Evolutionary conservation across 1,140 invertebrate species (phyloP), one percentile per base, ranked within the genome.

Genomic region (Diuraphis noxia): DNA sequence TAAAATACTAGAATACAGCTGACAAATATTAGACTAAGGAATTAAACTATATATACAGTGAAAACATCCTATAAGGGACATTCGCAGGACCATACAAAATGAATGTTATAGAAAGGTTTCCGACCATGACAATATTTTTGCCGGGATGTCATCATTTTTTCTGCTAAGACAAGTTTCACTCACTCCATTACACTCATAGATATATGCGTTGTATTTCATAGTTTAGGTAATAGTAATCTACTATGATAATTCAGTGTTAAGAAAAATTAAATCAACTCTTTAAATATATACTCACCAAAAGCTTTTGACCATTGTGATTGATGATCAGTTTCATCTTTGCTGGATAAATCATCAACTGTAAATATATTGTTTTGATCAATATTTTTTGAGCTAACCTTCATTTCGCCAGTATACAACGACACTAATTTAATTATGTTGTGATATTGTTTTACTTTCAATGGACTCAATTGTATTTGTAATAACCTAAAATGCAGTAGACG

Each of bases 221-320:
- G 30, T n/a, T 13, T 72, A n/a, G n/a, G n/a, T n/a, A 6, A 72
- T 72, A 72, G 34, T 72, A 34, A 30, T 72, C 30, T n/a, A 72
- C 2, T 72, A 72, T 3, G 1, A 72, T 6, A 30, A n/a, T 72
- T n/a, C 13, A 72, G 56, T 13, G 17, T 17, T n/a, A n/a, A 36
- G 36, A 81, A 10, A 19, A 23, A 41, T 84, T 84, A 43, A 84
- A 43, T n/a, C 6, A 84, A 43, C 10, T 56, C 63, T 63, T 88
- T 72, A 63, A 41, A 88, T 41, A 88, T 46, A 21, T 2, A 91
- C 43, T 81, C 17, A 91, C 89, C 89, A 38, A 81, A 13, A 81
- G 36, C 46, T 52, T 30, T 40, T 30, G 89, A 52, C 89, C 89
- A 91, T 38, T 38, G 40, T 17, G 72, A 82, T 91, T 91, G 63